These are phyloP conservation scores for Mythimna vitellina DNA, from an alignment of 2,888 invertebrate genomes.

Conservation along the genomic window DNA sequence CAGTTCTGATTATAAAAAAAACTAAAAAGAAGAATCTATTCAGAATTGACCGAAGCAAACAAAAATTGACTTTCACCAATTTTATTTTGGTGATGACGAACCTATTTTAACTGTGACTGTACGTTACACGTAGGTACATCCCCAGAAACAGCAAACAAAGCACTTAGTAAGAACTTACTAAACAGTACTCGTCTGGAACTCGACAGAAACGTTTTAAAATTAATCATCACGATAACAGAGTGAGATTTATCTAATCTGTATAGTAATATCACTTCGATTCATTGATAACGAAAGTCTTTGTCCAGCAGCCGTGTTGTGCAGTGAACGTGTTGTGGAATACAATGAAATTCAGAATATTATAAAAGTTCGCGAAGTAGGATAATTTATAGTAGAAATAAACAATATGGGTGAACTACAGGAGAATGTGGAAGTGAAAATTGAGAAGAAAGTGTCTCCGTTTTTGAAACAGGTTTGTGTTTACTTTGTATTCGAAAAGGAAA, in stretches of 20 bases:
- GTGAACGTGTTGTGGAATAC: conserved; percentile 41
- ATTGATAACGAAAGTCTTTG: conserved; percentile 27
- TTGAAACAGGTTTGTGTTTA: conserved; percentile 65
- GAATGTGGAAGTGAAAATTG: conserved; percentile 25
- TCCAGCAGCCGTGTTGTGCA: conserved; percentile 14
- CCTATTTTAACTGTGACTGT: background rate
- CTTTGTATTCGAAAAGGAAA: background rate
- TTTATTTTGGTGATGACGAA: background rate
- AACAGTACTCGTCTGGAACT: background rate
- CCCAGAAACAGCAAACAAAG: background rate
- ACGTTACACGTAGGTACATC: background rate
- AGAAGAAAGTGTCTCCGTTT: conserved; percentile 65
- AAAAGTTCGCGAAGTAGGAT: conserved; percentile 14
- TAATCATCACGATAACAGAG: conserved; percentile 18
- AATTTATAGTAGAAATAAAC: background rate
- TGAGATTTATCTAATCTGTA: conserved; percentile 44
- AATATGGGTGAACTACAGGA: conserved; percentile 64
- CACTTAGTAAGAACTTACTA: background rate
- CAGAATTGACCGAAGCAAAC: background rate
- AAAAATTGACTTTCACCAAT: background rate
- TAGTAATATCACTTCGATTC: conserved; percentile 42
- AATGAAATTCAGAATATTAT: conserved; percentile 36
- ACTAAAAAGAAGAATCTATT: too few relatives aligned
- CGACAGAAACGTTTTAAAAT: conserved; percentile 18
- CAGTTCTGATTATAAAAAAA: background rate